Evolutionary conservation across 1,140 invertebrate genomes (phyloP), one percentile per base, ranked within the genome.

Genomic region (Muscidifurax raptorellus): DNA sequence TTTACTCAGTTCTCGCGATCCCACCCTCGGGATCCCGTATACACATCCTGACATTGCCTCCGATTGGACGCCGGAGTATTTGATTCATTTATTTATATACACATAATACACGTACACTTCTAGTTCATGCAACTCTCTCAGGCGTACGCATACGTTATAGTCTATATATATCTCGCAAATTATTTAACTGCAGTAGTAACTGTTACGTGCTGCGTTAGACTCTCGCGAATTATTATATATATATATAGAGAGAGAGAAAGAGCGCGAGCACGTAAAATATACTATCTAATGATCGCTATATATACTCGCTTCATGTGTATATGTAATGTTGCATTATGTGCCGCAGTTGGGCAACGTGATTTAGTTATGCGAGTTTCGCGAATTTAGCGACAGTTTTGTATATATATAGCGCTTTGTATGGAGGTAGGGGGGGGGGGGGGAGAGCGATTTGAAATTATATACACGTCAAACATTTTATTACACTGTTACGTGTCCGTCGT

Each of bases 301-400:
- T n/a, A n/a, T n/a, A n/a, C 36, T 47, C 44, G 52, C 52, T 59
- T 59, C 44, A 13, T 13, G 2, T 59, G 18, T n/a, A 7, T n/a
- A n/a, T 59, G 52, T 59, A 59, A 59, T 59, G 6, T n/a, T 59
- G 52, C 52, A n/a, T n/a, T 59, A n/a, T n/a, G 52, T 22, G 18
- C 2, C 52, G 25, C 25, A 67, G 66, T 69, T 69, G 66, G 2
- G 66, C 18, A 69, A 69, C 18, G 66, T 10, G 66, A 30, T 13
- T 74, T 18, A 80, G n/a, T 69, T 81, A 6, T 27, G 22, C 15
- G 36, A 66, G 27, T 27, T 47, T 80, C 18, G 44, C 27, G 40
- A n/a, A 69, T 72, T 72, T 72, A 9, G 64, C n/a, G 69, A 81
- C 30, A 72, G 18, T 80, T 69, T 80, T 47, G 36, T 28, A 6